phyloP scores from a whole-genome alignment of 2,113 vertebrate genomes.

The Gymnobelideus leadbeateri region DNA sequence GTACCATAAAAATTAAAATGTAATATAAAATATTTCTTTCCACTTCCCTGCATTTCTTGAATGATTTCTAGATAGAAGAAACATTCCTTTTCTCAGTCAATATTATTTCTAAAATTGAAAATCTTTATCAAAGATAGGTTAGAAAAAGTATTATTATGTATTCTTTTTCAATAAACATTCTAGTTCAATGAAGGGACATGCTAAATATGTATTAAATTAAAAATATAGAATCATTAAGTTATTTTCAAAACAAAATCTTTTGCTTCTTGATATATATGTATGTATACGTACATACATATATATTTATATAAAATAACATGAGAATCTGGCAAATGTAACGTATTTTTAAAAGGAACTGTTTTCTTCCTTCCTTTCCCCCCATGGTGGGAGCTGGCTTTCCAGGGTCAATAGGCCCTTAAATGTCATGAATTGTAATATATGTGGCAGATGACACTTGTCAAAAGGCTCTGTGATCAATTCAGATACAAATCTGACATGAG shows the following conservation, averaged over 20 bases:
- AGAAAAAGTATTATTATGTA: not conserved
- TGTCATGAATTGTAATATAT: constrained; percentile 67
- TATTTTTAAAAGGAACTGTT: constrained; percentile 78
- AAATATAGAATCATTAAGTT: not conserved
- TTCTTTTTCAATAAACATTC: constrained; percentile 34
- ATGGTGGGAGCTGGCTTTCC: constrained; percentile 65
- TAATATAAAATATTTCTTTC: not conserved
- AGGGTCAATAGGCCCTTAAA: constrained; percentile 73
- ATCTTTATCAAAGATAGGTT: not conserved
- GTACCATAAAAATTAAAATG: not conserved
- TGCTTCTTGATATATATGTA: constrained; percentile 63
- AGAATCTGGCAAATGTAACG: constrained; percentile 78
- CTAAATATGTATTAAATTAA: not conserved
- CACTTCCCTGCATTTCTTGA: not conserved
- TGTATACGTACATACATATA: constrained; percentile 59
- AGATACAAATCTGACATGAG: constrained; percentile 81
- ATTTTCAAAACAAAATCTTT: constrained; percentile 59
- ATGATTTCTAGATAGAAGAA: not conserved
- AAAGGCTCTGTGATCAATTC: constrained; percentile 80
- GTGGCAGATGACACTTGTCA: constrained; percentile 81
- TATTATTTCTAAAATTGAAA: constrained; percentile 29
- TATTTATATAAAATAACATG: constrained; percentile 62
- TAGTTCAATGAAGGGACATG: constrained; percentile 1
- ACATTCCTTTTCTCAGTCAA: not conserved
- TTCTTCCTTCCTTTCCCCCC: constrained; percentile 62